A percentile compares a stretch with the other conserved stretches of the same genome.
phyloP scores from a whole-genome alignment of 2,797 vertebrate species.

The Gouania willdenowi region DNA sequence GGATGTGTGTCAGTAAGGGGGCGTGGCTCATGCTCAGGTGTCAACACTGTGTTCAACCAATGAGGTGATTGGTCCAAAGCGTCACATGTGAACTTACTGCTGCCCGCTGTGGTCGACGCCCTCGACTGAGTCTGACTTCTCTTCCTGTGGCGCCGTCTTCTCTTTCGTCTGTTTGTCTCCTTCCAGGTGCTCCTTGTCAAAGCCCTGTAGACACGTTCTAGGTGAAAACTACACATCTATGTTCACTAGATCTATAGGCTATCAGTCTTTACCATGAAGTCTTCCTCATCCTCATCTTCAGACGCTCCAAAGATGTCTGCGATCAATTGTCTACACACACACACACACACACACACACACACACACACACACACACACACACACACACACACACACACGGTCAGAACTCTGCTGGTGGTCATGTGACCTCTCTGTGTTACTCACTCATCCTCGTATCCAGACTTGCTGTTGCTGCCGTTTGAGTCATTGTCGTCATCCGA shows the following conservation, averaged over 20 bases:
- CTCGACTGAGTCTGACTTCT: constrained; percentile 93
- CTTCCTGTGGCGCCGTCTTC: constrained; percentile 62
- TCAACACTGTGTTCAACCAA: too few species aligned
- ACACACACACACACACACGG: too few species aligned
- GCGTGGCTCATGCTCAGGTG: too few species aligned
- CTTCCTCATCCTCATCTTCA: constrained; percentile 95
- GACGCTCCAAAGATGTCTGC: constrained; percentile 99
- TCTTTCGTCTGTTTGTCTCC: constrained; percentile 70
- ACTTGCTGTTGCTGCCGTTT: constrained; percentile 89
- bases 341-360: not conserved
- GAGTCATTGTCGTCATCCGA: constrained; percentile 88
- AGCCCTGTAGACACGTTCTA: constrained; percentile 76
- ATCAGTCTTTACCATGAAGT: constrained; percentile 87
- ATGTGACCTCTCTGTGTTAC: constrained; percentile 57
- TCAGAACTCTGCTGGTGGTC: too few species aligned
- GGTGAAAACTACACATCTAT: not conserved
- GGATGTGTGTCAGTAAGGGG: too few species aligned
- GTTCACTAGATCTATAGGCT: too few species aligned
- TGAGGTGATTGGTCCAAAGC: too few species aligned
- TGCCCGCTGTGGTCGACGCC: constrained; percentile 82
- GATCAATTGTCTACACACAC: constrained; percentile 87
- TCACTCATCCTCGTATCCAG: constrained; percentile 88
- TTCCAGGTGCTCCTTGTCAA: constrained; percentile 97
- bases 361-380: too few species aligned
- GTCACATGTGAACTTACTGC: constrained; percentile 67